phyloP scores from a whole-genome alignment of 2,113 vertebrate genomes.

The Salminus brasiliensis region DNA sequence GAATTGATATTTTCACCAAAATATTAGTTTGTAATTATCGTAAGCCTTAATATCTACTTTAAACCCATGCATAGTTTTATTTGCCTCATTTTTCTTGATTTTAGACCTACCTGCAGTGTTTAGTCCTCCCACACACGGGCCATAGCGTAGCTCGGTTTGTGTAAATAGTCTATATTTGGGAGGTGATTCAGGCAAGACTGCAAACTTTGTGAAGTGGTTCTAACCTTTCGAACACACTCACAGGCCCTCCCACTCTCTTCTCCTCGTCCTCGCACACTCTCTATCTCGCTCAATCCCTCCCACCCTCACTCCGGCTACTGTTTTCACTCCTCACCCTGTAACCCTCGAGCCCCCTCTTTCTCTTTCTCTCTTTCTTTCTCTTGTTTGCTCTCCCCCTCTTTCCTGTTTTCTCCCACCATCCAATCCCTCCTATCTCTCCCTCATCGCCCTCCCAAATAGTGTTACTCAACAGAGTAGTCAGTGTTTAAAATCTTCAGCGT shows the following conservation, averaged over 20 bases:
- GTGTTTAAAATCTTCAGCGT: background rate
- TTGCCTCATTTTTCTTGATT: background rate
- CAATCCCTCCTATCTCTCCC: background rate
- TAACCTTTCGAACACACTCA: constrained; percentile 23
- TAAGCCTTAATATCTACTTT: too few relatives aligned
- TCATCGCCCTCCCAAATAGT: background rate
- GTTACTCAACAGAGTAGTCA: background rate
- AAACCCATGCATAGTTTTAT: too few relatives aligned
- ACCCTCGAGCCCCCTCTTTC: background rate
- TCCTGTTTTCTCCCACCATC: constrained; percentile 16
- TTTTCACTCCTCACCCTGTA: background rate
- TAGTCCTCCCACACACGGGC: constrained; percentile 2
- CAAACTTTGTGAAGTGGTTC: constrained; percentile 14
- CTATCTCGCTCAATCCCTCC: constrained; percentile 18
- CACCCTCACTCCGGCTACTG: background rate
- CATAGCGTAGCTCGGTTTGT: background rate
- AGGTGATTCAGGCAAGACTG: constrained; percentile 30
- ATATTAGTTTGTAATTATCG: too few relatives aligned
- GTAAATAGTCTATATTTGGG: constrained; percentile 29
- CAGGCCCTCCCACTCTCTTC: constrained; percentile 22
- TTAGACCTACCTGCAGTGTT: background rate
- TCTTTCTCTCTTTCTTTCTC: too few relatives aligned
- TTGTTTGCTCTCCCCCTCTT: constrained; percentile 22
- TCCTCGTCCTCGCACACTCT: background rate
- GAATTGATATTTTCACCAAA: too few relatives aligned